Evolutionary conservation across 2,113 vertebrate genomes (phyloP).

Genomic region (Eudorcas thomsonii): DNA sequence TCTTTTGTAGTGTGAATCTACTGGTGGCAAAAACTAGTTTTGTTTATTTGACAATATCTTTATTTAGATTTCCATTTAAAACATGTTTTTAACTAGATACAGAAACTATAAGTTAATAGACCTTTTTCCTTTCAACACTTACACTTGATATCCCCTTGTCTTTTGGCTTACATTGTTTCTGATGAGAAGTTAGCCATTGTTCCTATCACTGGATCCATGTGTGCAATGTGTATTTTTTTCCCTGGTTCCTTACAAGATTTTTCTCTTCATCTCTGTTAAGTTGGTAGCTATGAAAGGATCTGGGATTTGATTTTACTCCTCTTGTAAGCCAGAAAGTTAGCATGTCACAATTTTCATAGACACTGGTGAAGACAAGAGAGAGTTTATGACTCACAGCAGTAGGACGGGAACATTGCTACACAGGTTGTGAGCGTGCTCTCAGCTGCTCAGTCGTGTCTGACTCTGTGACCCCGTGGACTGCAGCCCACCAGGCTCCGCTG

Average conservation of each 20-base stretch:
- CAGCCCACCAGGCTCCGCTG: neutral
- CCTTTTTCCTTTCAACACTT: neutral
- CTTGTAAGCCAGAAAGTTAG: neutral
- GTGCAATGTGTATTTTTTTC: neutral
- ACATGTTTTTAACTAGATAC: neutral
- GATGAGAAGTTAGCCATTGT: neutral
- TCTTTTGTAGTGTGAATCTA: neutral
- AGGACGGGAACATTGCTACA: neutral
- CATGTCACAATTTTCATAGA: neutral
- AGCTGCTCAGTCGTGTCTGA: neutral
- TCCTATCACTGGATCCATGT: neutral
- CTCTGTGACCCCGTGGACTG: neutral
- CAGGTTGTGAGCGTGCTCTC: neutral
- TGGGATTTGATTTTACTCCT: neutral
- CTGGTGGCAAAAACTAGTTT: neutral
- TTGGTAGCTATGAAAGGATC: neutral
- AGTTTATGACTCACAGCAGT: neutral
- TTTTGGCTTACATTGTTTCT: neutral
- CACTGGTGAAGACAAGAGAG: neutral
- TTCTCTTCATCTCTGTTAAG: neutral
- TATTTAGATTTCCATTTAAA: neutral
- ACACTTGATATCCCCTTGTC: neutral
- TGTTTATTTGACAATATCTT: neutral
- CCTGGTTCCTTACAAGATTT: neutral
- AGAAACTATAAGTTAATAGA: neutral